Percentiles rank a stretch among this genome's conserved stretches.
Evolutionary conservation across 2,113 vertebrate species (phyloP).

Genomic region (Gobio gobio): DNA sequence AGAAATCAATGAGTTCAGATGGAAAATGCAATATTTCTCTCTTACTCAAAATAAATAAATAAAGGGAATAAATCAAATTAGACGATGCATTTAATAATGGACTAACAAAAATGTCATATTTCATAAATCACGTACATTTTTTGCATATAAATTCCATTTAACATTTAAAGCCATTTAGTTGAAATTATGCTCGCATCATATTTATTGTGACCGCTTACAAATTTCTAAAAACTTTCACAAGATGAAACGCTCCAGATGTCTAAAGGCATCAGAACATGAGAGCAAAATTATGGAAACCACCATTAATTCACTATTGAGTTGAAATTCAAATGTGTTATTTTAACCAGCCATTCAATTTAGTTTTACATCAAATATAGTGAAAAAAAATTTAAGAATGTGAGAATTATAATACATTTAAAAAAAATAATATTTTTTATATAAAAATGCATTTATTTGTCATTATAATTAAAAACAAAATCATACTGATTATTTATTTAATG

Average conservation of each 20-base stretch:
- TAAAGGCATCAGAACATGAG: background rate
- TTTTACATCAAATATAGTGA: background rate
- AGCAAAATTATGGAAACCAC: background rate
- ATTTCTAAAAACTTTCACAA: background rate
- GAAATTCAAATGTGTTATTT: background rate
- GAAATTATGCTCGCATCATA: background rate
- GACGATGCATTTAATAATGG: background rate
- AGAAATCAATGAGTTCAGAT: constrained; percentile 32
- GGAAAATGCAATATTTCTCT: background rate
- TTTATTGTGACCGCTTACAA: background rate
- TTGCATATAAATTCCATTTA: background rate
- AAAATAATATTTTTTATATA: too few relatives aligned
- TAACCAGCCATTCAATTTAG: background rate
- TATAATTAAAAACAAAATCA: background rate
- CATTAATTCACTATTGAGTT: background rate
- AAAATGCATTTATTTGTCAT: too few relatives aligned
- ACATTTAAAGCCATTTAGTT: constrained; percentile 5
- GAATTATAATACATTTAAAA: background rate
- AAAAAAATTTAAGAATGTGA: background rate
- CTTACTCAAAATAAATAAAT: background rate
- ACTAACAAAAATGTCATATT: background rate
- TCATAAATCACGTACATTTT: background rate
- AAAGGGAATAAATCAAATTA: background rate
- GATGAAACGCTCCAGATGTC: background rate
- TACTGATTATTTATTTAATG: too few relatives aligned